A percentile compares a stretch with the other conserved stretches of the same genome.
Evolutionary conservation across 2,888 invertebrate genomes (phyloP).

Genomic region (Mellilla xanthometata): DNA sequence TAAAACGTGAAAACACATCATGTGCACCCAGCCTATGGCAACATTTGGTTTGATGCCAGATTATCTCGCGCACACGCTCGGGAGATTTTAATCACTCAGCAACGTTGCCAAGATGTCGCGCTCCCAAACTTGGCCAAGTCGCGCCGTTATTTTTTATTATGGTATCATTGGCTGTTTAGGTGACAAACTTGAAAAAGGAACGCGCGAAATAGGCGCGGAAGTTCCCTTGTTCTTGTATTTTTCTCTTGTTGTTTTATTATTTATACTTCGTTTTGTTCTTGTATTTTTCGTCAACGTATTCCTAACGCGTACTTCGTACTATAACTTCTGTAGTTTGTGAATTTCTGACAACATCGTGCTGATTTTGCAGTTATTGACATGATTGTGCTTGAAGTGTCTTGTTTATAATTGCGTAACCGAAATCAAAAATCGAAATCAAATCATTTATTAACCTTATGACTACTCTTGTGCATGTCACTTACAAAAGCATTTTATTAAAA

Average conservation of each 20-base stretch:
- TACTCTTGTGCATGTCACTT: too few species aligned
- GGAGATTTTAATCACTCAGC: slow-evolving; percentile 69
- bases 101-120: slow-evolving; percentile 58
- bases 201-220: slow-evolving; percentile 8
- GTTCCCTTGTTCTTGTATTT: slow-evolving; percentile 3
- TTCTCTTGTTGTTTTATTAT: not conserved
- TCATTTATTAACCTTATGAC: too few species aligned
- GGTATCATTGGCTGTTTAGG: slow-evolving; percentile 31
- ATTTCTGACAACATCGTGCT: too few species aligned
- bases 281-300: not conserved
- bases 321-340: too few species aligned
- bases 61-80: slow-evolving; percentile 61
- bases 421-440: too few species aligned
- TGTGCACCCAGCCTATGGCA: slow-evolving; percentile 12
- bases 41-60: slow-evolving; percentile 66
- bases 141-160: slow-evolving; percentile 29
- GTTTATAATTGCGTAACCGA: too few species aligned
- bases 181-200: slow-evolving; percentile 22
- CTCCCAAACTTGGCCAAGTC: slow-evolving; percentile 29
- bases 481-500: too few species aligned
- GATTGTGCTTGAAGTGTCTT: too few species aligned
- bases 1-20: not conserved
- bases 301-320: too few species aligned
- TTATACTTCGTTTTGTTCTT: slow-evolving; percentile 3
- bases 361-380: too few species aligned